Evolutionary conservation across 2,797 vertebrate genomes (phyloP).

Genomic region (Catamblyrhynchus diadema): DNA sequence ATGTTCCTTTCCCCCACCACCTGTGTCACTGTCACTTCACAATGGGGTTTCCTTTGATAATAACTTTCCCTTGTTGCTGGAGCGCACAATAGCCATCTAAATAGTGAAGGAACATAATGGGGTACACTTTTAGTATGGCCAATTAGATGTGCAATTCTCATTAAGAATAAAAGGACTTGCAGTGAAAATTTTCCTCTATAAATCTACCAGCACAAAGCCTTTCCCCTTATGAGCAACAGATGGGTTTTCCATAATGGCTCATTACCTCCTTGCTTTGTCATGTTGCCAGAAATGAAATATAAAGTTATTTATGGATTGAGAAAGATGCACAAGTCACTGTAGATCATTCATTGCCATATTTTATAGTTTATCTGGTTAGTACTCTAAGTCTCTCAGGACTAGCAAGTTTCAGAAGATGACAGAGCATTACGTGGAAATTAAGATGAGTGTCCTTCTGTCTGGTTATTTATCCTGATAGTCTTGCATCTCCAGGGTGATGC

Average conservation of each 20-base stretch:
- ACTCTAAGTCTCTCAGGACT: constrained; percentile 55
- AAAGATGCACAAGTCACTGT: constrained; percentile 73
- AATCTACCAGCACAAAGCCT: constrained; percentile 55
- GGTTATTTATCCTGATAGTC: constrained; percentile 54
- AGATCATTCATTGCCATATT: constrained; percentile 66
- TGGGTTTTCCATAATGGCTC: constrained; percentile 79
- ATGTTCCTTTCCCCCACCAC: not conserved
- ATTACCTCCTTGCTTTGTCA: constrained; percentile 75
- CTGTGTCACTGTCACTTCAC: not conserved
- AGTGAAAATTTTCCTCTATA: constrained; percentile 65
- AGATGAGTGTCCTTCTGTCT: constrained; percentile 65
- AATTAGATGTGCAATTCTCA: constrained; percentile 72
- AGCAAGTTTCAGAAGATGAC: constrained; percentile 66
- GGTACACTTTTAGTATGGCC: constrained; percentile 58
- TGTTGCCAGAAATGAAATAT: constrained; percentile 75
- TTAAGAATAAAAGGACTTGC: constrained; percentile 65
- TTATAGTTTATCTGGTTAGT: constrained; percentile 73
- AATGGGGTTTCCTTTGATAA: not conserved
- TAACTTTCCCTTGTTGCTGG: constrained; percentile 26
- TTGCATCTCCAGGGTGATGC: constrained; percentile 41
- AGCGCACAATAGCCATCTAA: constrained; percentile 46
- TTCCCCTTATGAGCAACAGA: constrained; percentile 78
- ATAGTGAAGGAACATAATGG: constrained; percentile 48
- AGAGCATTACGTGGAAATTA: constrained; percentile 56
- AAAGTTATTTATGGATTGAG: constrained; percentile 78